Conservation (phyloP, 2,113 vertebrate species). For the Ciconia stormi region DNA sequence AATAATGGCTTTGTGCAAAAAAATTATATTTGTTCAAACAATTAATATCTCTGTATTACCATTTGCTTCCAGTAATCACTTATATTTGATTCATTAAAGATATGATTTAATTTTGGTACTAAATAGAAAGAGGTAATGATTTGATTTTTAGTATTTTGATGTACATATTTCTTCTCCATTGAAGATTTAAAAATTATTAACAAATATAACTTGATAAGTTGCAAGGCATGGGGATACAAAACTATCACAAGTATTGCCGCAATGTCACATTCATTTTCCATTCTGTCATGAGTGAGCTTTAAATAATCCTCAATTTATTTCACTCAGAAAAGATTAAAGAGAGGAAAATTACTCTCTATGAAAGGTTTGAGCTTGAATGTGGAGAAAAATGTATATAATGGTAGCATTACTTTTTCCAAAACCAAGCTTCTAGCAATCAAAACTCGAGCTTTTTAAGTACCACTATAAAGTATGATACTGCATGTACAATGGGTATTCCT, state of each 20-base stretch:
- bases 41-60: neutral
- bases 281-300: neutral
- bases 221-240: neutral
- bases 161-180: neutral
- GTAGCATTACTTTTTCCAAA: neutral
- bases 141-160: neutral
- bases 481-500: neutral
- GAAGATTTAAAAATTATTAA: neutral
- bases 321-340: neutral
- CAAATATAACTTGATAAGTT: neutral
- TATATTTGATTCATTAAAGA: neutral
- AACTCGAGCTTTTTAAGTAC: neutral
- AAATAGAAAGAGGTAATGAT: neutral
- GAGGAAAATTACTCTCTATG: neutral
- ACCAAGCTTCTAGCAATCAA: neutral
- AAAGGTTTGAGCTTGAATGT: neutral
- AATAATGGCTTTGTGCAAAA: neutral
- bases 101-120: neutral
- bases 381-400: neutral
- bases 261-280: neutral
- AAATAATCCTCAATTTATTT: conserved; percentile 3
- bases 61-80: neutral
- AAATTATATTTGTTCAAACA: neutral
- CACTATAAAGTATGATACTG: neutral
- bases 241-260: neutral